Conservation (phyloP, 2,113 vertebrate species). For the Mesoclemmys tuberculata region DNA sequence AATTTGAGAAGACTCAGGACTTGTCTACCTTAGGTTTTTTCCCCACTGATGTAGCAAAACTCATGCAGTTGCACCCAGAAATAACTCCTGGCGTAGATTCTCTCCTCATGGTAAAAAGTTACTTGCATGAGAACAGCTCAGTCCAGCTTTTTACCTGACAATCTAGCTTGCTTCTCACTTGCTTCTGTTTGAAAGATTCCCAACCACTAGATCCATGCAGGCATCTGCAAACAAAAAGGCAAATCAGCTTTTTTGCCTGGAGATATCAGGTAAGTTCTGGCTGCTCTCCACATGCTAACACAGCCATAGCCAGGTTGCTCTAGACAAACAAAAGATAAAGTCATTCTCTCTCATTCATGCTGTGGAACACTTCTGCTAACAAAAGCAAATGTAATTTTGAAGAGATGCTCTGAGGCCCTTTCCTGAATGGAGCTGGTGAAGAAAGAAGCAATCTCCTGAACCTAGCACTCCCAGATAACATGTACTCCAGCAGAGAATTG, state of each 20-base stretch:
- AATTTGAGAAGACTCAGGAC: constrained; percentile 16
- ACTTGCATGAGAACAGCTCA: background rate
- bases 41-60: background rate
- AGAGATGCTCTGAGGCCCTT: background rate
- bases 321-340: background rate
- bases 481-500: background rate
- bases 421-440: background rate
- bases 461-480: too few species aligned
- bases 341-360: background rate
- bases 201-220: background rate
- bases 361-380: background rate
- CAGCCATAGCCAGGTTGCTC: background rate
- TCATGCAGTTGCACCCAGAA: background rate
- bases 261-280: background rate
- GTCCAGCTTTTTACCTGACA: background rate
- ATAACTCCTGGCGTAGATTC: background rate
- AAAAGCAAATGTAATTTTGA: background rate
- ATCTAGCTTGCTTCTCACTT: background rate
- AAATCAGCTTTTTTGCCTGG: background rate
- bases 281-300: background rate
- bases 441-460: background rate
- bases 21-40: background rate
- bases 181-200: background rate
- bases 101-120: background rate
- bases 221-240: background rate